Base-by-base conservation (phyloP, 2,797 vertebrate species). In the Dicrostonyx torquatus region DNA sequence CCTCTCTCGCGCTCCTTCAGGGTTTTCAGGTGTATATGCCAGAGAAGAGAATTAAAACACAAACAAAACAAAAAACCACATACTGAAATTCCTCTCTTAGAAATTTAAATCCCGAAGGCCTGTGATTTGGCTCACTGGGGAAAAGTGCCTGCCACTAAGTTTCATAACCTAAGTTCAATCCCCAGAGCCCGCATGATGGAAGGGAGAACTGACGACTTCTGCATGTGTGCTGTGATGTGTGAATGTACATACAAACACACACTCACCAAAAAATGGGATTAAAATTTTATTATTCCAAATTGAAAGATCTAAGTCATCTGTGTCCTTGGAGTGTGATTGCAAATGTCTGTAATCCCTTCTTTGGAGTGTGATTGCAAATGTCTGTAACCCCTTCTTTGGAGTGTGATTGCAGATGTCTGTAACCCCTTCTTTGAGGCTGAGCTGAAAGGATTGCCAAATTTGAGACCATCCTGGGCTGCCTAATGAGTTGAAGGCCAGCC, bases 21-120 rank as follows among this genome's bases (percentile, higher is more conserved):
- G 9, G 24, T 78, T 89, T 90, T 91, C 66, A 78, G 1, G 14
- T 68, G 40, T 70, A 14, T 40, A 17, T 62, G 29, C 15, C 50
- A 75, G 66, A 20, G 58, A 89, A 93, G 77, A 89, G 8, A 86
- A 13, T 45, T 80, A 17, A n/a, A 70, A 70, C 55, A 60, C n/a
- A 37, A 58, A 80, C 55, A 26, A 13, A 20, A 79, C 20, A 58
- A 64, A 64, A 45, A 34, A 2, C 58, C 18, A 48, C 43, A 11
- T 72, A 70, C 24, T 87, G 79, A 89, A 80, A 89, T 78, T 82
- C 60, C 34, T 80, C 10, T 82, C 29, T 90, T 87, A 94, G 89
- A 91, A 68, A 68, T 66, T 5, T 48, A 66, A 48, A 66, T 66
- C 64, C 60, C 80, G 48, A 22, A 34, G 62, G 29, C 82, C 43